These are phyloP conservation scores for Tachysurus fulvidraco DNA, from an alignment of 2,113 vertebrate genomes.

Conservation along the genomic window DNA sequence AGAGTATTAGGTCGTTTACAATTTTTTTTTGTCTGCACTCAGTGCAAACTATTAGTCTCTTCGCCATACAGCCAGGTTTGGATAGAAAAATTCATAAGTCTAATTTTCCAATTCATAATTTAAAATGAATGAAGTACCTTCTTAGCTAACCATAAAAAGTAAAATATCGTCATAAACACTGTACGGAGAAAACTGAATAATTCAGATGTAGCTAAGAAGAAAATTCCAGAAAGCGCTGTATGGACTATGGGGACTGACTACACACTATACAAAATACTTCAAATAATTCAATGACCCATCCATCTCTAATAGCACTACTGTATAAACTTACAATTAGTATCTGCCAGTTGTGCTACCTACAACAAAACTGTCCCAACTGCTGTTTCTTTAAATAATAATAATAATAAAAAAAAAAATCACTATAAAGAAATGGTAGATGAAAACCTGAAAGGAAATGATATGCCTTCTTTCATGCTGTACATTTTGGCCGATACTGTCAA, in stretches of 20 bases:
- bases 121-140: not conserved
- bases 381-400: not conserved
- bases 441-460: conserved; percentile 32
- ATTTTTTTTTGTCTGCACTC: not conserved
- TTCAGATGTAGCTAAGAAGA: not conserved
- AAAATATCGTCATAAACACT: not conserved
- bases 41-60: not conserved
- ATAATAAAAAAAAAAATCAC: not conserved
- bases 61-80: not conserved
- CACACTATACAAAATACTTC: conserved; percentile 11
- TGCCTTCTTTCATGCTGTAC: conserved; percentile 29
- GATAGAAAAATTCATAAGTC: no score
- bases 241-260: not conserved
- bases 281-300: not conserved
- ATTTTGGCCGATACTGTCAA: conserved; percentile 38
- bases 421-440: conserved; percentile 21
- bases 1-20: not conserved
- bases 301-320: conserved; percentile 10
- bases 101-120: not conserved
- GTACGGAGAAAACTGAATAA: not conserved
- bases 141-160: not conserved
- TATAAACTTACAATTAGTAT: conserved; percentile 29
- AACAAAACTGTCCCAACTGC: not conserved
- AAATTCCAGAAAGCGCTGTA: not conserved
- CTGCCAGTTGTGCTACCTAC: not conserved